phyloP scores from a whole-genome alignment of 2,888 invertebrate species.

The Luperina testacea region DNA sequence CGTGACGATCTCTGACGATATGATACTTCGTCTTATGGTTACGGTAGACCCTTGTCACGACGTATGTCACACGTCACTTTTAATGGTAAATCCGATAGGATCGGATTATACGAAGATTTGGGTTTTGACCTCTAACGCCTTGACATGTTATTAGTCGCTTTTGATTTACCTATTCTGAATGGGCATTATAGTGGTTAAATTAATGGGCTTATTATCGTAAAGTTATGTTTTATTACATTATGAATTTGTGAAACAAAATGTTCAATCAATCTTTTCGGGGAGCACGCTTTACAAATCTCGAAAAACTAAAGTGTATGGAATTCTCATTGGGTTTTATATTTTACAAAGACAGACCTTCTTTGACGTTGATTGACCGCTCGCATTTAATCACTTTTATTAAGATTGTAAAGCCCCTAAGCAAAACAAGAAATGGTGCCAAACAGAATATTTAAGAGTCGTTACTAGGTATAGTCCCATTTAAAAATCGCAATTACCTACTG shows the following conservation, averaged over 20 bases:
- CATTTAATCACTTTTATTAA: constrained; percentile 33
- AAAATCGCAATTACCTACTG: constrained; percentile 52
- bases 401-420: constrained; percentile 26
- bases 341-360: background rate
- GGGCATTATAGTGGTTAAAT: constrained; percentile 28
- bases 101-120: constrained; percentile 56
- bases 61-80: constrained; percentile 71
- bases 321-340: background rate
- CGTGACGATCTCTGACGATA: constrained; percentile 60
- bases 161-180: constrained; percentile 49
- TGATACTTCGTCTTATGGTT: constrained; percentile 42
- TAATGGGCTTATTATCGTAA: constrained; percentile 22
- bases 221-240: constrained; percentile 28
- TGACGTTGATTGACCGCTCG: constrained; percentile 5
- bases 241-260: constrained; percentile 17
- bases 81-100: constrained; percentile 72
- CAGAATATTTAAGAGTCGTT: constrained; percentile 32
- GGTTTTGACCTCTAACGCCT: constrained; percentile 47
- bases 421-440: constrained; percentile 51
- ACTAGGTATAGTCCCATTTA: constrained; percentile 34
- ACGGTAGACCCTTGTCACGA: constrained; percentile 61
- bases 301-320: background rate
- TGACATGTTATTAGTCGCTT: constrained; percentile 46
- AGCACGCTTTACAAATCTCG: background rate
- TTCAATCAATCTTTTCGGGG: background rate